Conservation (phyloP, 2,113 vertebrate genomes). For the Lonchura striata region DNA sequence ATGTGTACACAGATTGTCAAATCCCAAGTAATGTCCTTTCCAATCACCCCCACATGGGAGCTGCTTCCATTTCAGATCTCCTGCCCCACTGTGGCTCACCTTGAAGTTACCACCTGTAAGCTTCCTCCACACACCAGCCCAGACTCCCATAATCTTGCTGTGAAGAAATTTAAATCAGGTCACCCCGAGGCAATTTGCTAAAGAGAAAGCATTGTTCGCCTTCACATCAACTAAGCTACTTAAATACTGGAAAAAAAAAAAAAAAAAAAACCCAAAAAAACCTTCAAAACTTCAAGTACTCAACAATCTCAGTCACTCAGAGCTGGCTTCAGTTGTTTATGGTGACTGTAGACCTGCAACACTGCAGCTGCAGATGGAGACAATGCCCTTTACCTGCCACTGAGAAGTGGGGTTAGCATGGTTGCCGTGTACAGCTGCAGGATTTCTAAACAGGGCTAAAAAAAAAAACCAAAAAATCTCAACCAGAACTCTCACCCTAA, state of each 20-base stretch:
- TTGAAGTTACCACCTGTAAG: neutral
- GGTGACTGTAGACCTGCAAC: neutral
- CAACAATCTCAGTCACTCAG: neutral
- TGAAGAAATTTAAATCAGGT: neutral
- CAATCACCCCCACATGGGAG: neutral
- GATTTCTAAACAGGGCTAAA: neutral
- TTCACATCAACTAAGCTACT: neutral
- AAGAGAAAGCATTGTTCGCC: neutral
- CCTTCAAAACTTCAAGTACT: neutral
- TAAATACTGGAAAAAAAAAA: neutral
- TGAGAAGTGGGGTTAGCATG: neutral
- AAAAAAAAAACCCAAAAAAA: neutral
- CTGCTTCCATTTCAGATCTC: neutral
- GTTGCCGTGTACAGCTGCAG: neutral
- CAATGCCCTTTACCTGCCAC: neutral
- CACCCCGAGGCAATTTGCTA: neutral
- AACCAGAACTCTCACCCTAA: accelerated
- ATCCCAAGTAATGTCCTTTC: neutral
- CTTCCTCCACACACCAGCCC: neutral
- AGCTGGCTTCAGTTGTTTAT: neutral
- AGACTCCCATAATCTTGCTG: neutral
- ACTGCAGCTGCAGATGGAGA: neutral
- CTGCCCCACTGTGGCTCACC: neutral
- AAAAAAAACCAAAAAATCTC: accelerated
- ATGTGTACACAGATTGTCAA: accelerated